Evolutionary conservation across 2,888 invertebrate species (phyloP).

Genomic region (Miltochrista miniata): DNA sequence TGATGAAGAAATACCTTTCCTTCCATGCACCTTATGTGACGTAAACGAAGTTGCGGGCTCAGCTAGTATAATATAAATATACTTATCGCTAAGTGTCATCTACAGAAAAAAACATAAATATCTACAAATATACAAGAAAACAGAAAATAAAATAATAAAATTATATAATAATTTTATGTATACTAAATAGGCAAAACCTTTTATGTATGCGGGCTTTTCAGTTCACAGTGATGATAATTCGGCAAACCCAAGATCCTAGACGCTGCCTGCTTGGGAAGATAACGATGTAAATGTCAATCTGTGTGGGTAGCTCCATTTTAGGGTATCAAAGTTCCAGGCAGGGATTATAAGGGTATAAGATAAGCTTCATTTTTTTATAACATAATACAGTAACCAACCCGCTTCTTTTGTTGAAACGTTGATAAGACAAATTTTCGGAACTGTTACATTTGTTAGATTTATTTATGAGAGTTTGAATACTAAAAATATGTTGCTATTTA

Average conservation of each 20-base stretch:
- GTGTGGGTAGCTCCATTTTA: slow-evolving; percentile 71
- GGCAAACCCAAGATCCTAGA: slow-evolving; percentile 53
- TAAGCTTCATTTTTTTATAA: slow-evolving; percentile 77
- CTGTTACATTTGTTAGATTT: slow-evolving; percentile 28
- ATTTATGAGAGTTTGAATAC: too few relatives aligned
- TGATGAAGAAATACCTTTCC: too few relatives aligned
- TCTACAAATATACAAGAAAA: slow-evolving; percentile 18
- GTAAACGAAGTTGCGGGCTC: too few relatives aligned
- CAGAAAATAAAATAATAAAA: slow-evolving; percentile 38
- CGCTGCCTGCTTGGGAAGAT: slow-evolving; percentile 69
- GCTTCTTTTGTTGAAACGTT: slow-evolving; percentile 59
- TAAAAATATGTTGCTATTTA: too few relatives aligned
- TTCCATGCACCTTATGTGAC: too few relatives aligned
- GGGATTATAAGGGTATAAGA: slow-evolving; percentile 82
- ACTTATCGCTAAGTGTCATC: too few relatives aligned
- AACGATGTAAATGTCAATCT: slow-evolving; percentile 78
- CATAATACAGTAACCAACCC: slow-evolving; percentile 71
- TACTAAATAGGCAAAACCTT: slow-evolving; percentile 29
- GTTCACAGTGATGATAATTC: slow-evolving; percentile 42
- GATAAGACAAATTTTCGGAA: slow-evolving; percentile 51
- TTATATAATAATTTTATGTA: slow-evolving; percentile 36
- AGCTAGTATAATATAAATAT: too few relatives aligned
- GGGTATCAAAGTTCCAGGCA: slow-evolving; percentile 77
- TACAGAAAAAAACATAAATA: too few relatives aligned
- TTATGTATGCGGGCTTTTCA: slow-evolving; percentile 36